Evolutionary conservation across 2,888 invertebrate genomes (phyloP).

Genomic region (Eugnorisma glareosa): DNA sequence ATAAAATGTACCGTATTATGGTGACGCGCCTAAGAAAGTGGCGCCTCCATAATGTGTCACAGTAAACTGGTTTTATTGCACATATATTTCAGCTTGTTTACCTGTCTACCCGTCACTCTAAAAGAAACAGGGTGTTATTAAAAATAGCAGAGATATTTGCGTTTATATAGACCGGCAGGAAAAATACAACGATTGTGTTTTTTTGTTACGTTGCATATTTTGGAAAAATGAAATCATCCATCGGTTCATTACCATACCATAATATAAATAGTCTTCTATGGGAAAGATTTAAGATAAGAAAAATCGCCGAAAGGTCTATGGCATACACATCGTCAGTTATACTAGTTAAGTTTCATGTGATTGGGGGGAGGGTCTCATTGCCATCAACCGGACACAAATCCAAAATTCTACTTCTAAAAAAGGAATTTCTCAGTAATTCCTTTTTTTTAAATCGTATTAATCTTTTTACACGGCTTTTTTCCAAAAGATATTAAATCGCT

Average conservation of each 20-base stretch:
- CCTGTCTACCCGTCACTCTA: constrained; percentile 15
- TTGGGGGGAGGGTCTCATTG: background rate
- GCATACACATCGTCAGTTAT: background rate
- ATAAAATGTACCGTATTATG: background rate
- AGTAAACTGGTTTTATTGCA: background rate
- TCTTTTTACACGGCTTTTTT: background rate
- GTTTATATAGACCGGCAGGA: background rate
- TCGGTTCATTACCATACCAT: no score
- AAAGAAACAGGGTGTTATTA: constrained; percentile 39
- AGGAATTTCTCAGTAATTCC: no score
- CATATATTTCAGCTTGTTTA: constrained; percentile 30
- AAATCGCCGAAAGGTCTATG: background rate
- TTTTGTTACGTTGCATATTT: background rate
- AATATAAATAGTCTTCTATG: no score
- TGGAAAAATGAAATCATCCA: background rate
- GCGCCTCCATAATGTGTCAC: constrained; percentile 5
- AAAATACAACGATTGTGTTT: constrained; percentile 3
- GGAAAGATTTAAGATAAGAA: background rate
- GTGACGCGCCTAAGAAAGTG: background rate
- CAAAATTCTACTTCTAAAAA: background rate
- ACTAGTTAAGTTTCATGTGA: no score
- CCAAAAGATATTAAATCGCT: background rate
- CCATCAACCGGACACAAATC: background rate
- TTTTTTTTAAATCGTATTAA: background rate
- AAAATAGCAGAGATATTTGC: constrained; percentile 49